These are phyloP conservation scores for Pseudanteris insignis DNA, from an alignment of 2,888 invertebrate species.

Conservation along the genomic window DNA sequence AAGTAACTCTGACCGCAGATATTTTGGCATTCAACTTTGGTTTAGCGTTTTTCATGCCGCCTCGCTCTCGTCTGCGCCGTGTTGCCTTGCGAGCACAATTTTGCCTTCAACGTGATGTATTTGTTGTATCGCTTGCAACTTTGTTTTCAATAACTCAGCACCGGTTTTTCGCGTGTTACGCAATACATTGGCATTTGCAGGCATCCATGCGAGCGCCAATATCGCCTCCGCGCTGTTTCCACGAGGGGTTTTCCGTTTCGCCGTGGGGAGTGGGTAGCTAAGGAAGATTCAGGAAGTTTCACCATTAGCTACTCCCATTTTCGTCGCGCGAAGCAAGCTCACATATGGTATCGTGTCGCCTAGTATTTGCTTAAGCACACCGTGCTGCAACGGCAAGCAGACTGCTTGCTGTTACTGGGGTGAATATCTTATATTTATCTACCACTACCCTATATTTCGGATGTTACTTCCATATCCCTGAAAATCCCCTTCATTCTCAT, in stretches of 20 bases:
- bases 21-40: conserved; percentile 20
- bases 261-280: conserved; percentile 31
- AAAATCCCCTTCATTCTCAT: conserved; percentile 40
- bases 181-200: conserved; percentile 35
- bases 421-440: conserved; percentile 62
- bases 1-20: conserved; percentile 23
- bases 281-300: conserved; percentile 57
- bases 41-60: not conserved
- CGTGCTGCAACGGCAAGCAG: conserved; percentile 47
- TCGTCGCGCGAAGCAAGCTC: conserved; percentile 49
- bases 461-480: conserved; percentile 29
- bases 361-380: conserved; percentile 58
- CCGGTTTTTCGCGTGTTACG: conserved; percentile 44
- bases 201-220: conserved; percentile 39
- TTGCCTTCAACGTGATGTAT: no score
- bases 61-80: no score
- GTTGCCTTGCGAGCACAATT: no score
- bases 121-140: no score
- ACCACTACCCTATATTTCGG: conserved; percentile 48
- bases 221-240: conserved; percentile 45
- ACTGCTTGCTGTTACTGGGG: conserved; percentile 48
- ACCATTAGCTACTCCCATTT: conserved; percentile 57
- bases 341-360: conserved; percentile 59
- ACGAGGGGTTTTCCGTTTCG: conserved; percentile 42
- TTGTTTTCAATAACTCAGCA: conserved; percentile 40